phyloP scores from a whole-genome alignment of 2,113 vertebrate genomes.

The Lophochroa leadbeateri region DNA sequence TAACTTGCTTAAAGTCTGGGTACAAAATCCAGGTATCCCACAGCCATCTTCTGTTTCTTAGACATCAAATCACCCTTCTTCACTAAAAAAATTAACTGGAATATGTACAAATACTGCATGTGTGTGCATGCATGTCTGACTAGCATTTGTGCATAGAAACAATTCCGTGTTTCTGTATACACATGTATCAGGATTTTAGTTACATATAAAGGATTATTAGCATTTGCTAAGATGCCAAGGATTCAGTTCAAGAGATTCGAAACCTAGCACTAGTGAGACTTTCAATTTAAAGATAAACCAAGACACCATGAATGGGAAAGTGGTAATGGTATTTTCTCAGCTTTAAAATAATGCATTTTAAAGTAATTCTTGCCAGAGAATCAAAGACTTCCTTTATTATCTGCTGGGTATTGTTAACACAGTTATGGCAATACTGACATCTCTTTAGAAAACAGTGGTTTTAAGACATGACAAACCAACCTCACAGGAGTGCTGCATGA shows the following conservation, averaged over 20 bases:
- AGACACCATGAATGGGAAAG: background rate
- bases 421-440: background rate
- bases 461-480: slow-evolving; percentile 35
- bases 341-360: background rate
- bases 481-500: background rate
- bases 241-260: background rate
- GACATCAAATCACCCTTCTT: background rate
- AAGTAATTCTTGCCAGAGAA: background rate
- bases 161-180: background rate
- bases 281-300: background rate
- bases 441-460: background rate
- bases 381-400: slow-evolving; percentile 47
- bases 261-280: background rate
- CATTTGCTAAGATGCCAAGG: background rate
- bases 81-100: background rate
- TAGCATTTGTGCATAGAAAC: background rate
- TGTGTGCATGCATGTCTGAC: background rate
- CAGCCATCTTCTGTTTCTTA: background rate
- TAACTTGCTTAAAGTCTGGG: background rate
- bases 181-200: background rate
- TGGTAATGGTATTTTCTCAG: background rate
- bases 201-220: background rate
- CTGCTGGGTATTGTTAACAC: background rate
- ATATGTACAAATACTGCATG: background rate
- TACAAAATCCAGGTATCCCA: background rate